Evolutionary conservation across 2,888 invertebrate genomes (phyloP), one percentile per base, ranked within the genome.

Genomic region (Chaitophorus viminalis): DNA sequence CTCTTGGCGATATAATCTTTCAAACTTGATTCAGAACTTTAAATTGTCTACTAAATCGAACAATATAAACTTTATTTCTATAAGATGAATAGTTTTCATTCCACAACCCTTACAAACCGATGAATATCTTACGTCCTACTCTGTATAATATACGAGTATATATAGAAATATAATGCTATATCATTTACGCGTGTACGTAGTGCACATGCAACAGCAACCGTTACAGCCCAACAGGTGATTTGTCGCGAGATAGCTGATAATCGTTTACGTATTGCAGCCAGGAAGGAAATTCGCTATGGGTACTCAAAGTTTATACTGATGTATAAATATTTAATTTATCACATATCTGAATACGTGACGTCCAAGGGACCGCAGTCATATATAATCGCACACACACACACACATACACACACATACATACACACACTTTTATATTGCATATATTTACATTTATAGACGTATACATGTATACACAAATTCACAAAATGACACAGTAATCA

Each of bases 211-310:
- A 33, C 36, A 36, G 36, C 36, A 11, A 11, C 17, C 70, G 31
- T 70, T 72, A 33, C 72, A 14, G 33, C 21, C 17, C 72, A 36
- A 72, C 72, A 36, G 72, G 72, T 72, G 72, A 72, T 72, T 72
- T 72, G 72, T 33, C 1, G 33, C 72, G 72, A 72, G 72, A 74
- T 74, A 36, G 18, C 31, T 33, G 1, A n/a, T 18, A 74, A 33
- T 31, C 74, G 70, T 60, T 33, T 21, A 31, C 70, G 74, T 11
- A 14, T 0, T 21, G 18, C 21, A 3, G 21, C 0, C 33, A 68
- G 33, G 9, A 33, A 72, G 72, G 72, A 72, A 33, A 72, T 33
- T 33, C 72, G 14, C 31, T 14, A 3, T 31, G 31, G n/a, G 33
- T 17, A 18, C n/a, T 29, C 68, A 9, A 3, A 6, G 36, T 36